A percentile compares a stretch with the other conserved stretches of the same genome.
phyloP scores from a whole-genome alignment of 2,113 vertebrate genomes.

The Myodes glareolus region DNA sequence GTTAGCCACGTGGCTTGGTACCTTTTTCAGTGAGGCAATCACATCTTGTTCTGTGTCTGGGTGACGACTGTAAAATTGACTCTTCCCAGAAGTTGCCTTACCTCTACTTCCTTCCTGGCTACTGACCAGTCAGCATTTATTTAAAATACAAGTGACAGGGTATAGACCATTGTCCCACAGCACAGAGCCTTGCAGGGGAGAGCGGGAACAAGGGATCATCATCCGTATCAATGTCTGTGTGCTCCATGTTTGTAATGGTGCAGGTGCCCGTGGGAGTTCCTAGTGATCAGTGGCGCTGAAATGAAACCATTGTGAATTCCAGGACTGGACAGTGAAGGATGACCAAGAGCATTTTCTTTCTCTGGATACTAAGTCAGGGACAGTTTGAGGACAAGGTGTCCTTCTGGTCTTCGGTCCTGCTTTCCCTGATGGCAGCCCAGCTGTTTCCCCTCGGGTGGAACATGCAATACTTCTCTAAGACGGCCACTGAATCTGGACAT shows the following conservation, averaged over 20 bases:
- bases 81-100: too few relatives aligned
- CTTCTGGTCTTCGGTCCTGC: background rate
- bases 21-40: too few relatives aligned
- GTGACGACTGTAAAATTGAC: too few relatives aligned
- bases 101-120: too few relatives aligned
- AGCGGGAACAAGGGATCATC: background rate
- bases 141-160: too few relatives aligned
- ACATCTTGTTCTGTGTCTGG: too few relatives aligned
- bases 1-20: too few relatives aligned
- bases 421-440: background rate
- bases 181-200: background rate
- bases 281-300: background rate
- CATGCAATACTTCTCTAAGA: conserved; percentile 1
- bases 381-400: background rate
- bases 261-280: background rate
- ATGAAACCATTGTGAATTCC: background rate
- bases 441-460: background rate
- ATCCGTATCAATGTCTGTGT: background rate
- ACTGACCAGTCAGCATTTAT: too few relatives aligned
- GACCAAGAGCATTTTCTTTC: background rate
- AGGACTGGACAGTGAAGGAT: background rate
- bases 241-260: background rate
- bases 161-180: too few relatives aligned
- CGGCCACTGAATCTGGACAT: conserved; percentile 21
- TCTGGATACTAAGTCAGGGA: background rate